Evolutionary conservation across 2,888 invertebrate genomes (phyloP).

Genomic region (Diarsia mendica): DNA sequence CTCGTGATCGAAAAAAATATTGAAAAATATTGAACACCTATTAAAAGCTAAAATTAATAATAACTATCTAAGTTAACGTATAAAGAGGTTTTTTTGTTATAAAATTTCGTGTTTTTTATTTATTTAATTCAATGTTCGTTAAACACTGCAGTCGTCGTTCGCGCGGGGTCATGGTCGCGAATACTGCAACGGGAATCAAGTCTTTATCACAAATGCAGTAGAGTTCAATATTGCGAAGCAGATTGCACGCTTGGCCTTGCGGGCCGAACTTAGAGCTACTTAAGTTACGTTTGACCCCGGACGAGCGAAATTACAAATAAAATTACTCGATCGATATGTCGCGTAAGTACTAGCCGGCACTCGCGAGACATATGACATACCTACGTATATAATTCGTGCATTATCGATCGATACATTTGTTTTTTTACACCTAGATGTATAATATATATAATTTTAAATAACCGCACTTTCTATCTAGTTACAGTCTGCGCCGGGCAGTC

Average conservation of each 20-base stretch:
- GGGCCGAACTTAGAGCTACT: constrained; percentile 72
- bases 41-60: constrained; percentile 88
- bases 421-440: constrained; percentile 67
- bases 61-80: constrained; percentile 87
- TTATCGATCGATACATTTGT: constrained; percentile 66
- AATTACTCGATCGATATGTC: constrained; percentile 39
- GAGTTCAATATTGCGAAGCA: constrained; percentile 72
- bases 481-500: constrained; percentile 72
- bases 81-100: constrained; percentile 82
- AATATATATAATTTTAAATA: constrained; percentile 66
- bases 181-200: constrained; percentile 77
- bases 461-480: constrained; percentile 66
- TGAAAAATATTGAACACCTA: constrained; percentile 89
- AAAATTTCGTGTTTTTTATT: constrained; percentile 71
- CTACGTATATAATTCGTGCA: constrained; percentile 67
- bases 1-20: constrained; percentile 77
- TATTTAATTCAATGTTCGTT: constrained; percentile 64
- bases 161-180: constrained; percentile 68
- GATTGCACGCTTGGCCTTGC: constrained; percentile 68
- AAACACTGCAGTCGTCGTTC: constrained; percentile 69
- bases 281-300: constrained; percentile 71
- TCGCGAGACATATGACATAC: constrained; percentile 7
- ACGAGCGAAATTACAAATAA: constrained; percentile 68
- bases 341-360: constrained; percentile 29
- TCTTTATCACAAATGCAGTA: constrained; percentile 84